Percentiles rank a stretch among this genome's conserved stretches.
These are phyloP conservation scores for Isichthys henryi DNA, from an alignment of 2,113 vertebrate genomes.

Conservation along the genomic window DNA sequence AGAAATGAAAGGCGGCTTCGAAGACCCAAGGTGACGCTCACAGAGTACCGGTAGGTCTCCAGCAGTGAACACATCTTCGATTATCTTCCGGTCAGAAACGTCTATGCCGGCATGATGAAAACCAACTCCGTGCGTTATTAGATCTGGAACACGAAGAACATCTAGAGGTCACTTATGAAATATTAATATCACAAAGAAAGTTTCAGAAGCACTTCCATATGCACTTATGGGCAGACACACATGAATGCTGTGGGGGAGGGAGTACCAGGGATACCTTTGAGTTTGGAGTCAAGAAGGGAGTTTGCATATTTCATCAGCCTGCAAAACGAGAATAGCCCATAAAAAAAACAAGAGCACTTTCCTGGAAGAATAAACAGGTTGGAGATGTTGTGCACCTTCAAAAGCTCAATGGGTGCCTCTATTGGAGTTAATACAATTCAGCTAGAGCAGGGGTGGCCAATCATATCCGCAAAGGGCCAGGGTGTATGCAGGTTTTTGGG, in stretches of 20 bases:
- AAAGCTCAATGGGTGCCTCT: neutral
- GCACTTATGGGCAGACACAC: neutral
- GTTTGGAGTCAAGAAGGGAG: slow-evolving; percentile 77
- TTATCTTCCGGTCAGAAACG: slow-evolving; percentile 78
- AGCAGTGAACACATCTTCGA: slow-evolving; percentile 76
- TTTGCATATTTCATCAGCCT: slow-evolving; percentile 79
- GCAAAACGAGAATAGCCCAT: slow-evolving; percentile 16
- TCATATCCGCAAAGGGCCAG: too few relatives aligned
- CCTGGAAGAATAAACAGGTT: neutral
- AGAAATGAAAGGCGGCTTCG: neutral
- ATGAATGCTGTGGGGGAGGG: neutral
- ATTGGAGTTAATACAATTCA: slow-evolving; percentile 1
- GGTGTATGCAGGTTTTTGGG: too few relatives aligned
- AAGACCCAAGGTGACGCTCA: slow-evolving; percentile 54
- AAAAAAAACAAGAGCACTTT: neutral
- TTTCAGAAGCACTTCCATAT: neutral
- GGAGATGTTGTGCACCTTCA: neutral
- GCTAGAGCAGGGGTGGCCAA: too few relatives aligned
- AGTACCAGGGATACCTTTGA: slow-evolving; percentile 70
- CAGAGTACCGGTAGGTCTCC: slow-evolving; percentile 92
- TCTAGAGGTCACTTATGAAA: slow-evolving; percentile 6
- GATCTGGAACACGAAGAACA: slow-evolving; percentile 59
- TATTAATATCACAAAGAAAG: neutral
- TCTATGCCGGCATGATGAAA: slow-evolving; percentile 94
- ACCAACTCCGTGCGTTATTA: slow-evolving; percentile 74